Percentiles rank a stretch among this genome's conserved stretches.
Conservation (phyloP, 2,888 invertebrate species). For the Polydrusus tereticollis region DNA sequence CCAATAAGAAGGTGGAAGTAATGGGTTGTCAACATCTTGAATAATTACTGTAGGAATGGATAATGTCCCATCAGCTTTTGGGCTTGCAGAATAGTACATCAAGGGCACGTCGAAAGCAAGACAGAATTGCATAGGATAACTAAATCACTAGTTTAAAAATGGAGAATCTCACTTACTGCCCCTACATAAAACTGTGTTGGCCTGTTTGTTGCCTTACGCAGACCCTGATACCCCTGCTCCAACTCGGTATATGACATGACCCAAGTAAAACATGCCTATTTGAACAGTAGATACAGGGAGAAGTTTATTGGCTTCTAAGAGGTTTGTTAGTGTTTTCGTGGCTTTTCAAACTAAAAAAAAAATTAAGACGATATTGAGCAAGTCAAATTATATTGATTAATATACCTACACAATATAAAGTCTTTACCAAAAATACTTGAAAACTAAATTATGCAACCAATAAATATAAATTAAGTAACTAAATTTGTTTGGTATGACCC, state of each 20-base stretch:
- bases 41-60: constrained; percentile 60
- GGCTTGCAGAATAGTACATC: constrained; percentile 52
- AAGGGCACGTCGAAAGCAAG: constrained; percentile 11
- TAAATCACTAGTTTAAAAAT: constrained; percentile 33
- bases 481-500: neutral
- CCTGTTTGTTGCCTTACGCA: constrained; percentile 75
- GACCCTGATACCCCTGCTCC: constrained; percentile 92
- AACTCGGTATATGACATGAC: constrained; percentile 92
- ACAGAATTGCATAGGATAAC: constrained; percentile 25
- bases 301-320: neutral
- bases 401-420: too few relatives aligned
- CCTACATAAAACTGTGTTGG: constrained; percentile 81
- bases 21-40: constrained; percentile 62
- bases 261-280: constrained; percentile 53
- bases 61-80: constrained; percentile 36
- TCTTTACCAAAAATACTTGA: neutral
- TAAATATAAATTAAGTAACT: neutral
- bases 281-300: neutral
- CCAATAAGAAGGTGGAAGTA: constrained; percentile 57
- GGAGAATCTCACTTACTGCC: constrained; percentile 70
- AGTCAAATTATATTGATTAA: constrained; percentile 50
- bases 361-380: constrained; percentile 45
- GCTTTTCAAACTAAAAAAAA: constrained; percentile 30
- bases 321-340: neutral
- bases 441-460: neutral